Evolutionary conservation across 2,888 invertebrate species (phyloP).

Genomic region (Oligia strigilis): DNA sequence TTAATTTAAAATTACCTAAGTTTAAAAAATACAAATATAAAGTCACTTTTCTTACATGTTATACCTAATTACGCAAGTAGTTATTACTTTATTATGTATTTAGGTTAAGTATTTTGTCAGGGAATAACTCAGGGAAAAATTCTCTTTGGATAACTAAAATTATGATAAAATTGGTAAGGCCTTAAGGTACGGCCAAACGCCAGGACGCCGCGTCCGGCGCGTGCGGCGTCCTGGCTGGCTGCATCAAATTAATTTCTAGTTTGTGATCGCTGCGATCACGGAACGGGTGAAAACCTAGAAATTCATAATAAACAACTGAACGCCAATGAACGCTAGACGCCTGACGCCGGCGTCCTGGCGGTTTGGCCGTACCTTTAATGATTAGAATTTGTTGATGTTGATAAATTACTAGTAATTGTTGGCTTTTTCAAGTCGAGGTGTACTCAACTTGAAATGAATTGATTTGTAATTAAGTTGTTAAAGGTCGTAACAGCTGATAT

Average conservation of each 20-base stretch:
- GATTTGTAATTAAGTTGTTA: constrained; percentile 68
- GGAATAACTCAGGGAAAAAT: constrained; percentile 60
- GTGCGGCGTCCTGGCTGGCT: too few species aligned
- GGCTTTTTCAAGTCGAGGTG: constrained; percentile 68
- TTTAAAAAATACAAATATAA: constrained; percentile 60
- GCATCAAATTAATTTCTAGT: not conserved
- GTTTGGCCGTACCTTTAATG: constrained; percentile 56
- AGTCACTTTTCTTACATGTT: constrained; percentile 63
- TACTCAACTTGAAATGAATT: constrained; percentile 56
- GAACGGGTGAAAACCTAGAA: not conserved
- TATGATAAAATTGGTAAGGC: constrained; percentile 73
- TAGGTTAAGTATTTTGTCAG: constrained; percentile 66
- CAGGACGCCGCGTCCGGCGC: not conserved
- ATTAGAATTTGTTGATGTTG: constrained; percentile 83
- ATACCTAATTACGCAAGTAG: constrained; percentile 57
- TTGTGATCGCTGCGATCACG: not conserved
- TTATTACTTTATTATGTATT: constrained; percentile 53
- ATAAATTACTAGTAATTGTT: constrained; percentile 79
- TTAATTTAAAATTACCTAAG: constrained; percentile 8
- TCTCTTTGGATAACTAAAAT: constrained; percentile 71
- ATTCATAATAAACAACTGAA: not conserved
- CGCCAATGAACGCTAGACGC: not conserved
- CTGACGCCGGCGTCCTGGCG: constrained; percentile 11
- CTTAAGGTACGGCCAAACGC: constrained; percentile 63
- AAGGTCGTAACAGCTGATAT: constrained; percentile 60